phyloP scores from a whole-genome alignment of 1,140 invertebrate genomes.

The Mactra quadrangularis region DNA sequence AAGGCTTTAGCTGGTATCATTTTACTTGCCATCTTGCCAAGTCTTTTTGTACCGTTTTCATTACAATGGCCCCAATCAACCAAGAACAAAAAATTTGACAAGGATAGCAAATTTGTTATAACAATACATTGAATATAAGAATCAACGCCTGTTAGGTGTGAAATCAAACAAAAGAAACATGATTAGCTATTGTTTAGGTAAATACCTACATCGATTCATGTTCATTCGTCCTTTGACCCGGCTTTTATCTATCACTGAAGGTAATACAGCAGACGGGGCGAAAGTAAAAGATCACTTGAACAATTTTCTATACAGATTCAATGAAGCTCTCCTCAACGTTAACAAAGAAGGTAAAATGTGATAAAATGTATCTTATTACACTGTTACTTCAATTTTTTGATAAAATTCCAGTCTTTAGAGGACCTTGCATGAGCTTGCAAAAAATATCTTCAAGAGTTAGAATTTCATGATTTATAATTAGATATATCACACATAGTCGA shows the following conservation, averaged over 20 bases:
- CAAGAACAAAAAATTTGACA: constrained; percentile 33
- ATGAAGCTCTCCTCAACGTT: constrained; percentile 36
- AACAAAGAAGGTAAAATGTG: constrained; percentile 47
- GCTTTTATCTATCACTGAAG: constrained; percentile 44
- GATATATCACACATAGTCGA: too few relatives aligned
- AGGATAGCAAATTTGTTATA: constrained; percentile 48
- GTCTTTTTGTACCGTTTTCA: neutral
- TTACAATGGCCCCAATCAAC: constrained; percentile 30
- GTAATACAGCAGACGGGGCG: constrained; percentile 40
- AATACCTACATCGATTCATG: constrained; percentile 65
- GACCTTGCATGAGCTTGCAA: constrained; percentile 56
- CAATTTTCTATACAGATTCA: constrained; percentile 51
- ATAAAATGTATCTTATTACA: constrained; percentile 60
- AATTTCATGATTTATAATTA: too few relatives aligned
- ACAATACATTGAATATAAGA: constrained; percentile 48
- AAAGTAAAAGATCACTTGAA: constrained; percentile 57
- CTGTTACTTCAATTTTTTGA: constrained; percentile 14
- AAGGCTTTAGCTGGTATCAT: constrained; percentile 54
- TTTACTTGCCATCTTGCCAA: constrained; percentile 59
- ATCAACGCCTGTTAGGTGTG: constrained; percentile 51
- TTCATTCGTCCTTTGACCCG: constrained; percentile 52
- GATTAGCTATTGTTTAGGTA: constrained; percentile 57
- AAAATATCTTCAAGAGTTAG: too few relatives aligned
- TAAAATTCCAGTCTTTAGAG: constrained; percentile 45
- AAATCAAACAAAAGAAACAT: constrained; percentile 37